Conservation (phyloP, 2,888 invertebrate genomes). For the Sialis fuliginosa region DNA sequence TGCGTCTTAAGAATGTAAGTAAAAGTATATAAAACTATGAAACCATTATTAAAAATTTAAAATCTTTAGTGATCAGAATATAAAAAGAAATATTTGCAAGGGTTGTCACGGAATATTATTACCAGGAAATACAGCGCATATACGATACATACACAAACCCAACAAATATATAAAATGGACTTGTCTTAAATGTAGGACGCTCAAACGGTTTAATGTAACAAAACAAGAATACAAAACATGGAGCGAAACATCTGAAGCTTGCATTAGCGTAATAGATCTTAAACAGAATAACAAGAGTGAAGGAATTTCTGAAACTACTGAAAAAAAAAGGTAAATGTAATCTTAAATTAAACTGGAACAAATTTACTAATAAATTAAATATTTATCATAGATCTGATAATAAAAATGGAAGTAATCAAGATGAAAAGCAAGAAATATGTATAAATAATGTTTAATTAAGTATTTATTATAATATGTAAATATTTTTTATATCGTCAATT, state of each 20-base stretch:
- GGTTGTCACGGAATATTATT: conserved; percentile 28
- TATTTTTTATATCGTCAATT: too few species aligned
- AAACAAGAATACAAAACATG: conserved; percentile 24
- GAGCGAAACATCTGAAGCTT: conserved; percentile 25
- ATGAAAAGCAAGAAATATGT: not conserved
- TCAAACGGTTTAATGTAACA: conserved; percentile 21
- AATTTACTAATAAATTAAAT: too few species aligned
- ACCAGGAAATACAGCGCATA: conserved; percentile 30
- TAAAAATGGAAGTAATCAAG: not conserved
- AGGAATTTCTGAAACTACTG: not conserved
- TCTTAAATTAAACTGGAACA: not conserved
- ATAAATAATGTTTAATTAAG: not conserved
- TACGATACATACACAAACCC: conserved; percentile 28
- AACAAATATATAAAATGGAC: conserved; percentile 22
- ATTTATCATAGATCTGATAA: not conserved
- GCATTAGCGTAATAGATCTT: conserved; percentile 26
- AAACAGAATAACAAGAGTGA: not conserved
- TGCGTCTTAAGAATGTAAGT: conserved; percentile 22
- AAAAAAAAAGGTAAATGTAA: not conserved
- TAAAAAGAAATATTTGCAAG: conserved; percentile 35
- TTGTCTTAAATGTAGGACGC: conserved; percentile 24
- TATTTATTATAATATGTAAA: too few species aligned
- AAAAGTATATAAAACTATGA: not conserved
- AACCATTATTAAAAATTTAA: not conserved
- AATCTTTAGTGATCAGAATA: conserved; percentile 25